Evolutionary conservation across 2,113 vertebrate genomes (phyloP).

Genomic region (Cygnus atratus): DNA sequence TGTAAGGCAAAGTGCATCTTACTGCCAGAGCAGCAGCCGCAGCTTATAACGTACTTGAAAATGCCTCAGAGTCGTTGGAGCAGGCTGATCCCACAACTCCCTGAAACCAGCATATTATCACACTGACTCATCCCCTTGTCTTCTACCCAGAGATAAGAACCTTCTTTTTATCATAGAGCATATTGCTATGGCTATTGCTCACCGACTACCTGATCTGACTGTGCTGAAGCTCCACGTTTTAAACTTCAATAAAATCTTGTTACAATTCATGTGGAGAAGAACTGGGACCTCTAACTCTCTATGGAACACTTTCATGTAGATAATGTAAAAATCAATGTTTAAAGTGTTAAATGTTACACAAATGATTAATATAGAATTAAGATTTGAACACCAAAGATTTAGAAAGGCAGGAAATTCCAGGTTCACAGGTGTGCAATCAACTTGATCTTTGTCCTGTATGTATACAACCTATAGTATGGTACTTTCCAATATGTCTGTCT

Average conservation of each 20-base stretch:
- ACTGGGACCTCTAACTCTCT: not conserved
- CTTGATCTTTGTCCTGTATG: not conserved
- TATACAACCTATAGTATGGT: not conserved
- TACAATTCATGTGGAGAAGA: not conserved
- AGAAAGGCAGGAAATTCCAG: not conserved
- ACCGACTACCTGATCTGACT: not conserved
- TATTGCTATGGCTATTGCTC: not conserved
- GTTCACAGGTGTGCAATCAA: not conserved
- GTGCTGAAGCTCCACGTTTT: not conserved
- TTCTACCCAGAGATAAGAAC: not conserved
- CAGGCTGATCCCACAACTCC: conserved; percentile 3
- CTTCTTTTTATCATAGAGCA: not conserved
- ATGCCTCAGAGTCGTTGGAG: conserved; percentile 21
- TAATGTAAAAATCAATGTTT: not conserved
- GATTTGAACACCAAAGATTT: not conserved
- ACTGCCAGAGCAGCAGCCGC: conserved; percentile 22
- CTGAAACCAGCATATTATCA: conserved; percentile 18
- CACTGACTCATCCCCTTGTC: conserved; percentile 24
- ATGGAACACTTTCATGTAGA: not conserved
- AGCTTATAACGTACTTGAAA: not conserved
- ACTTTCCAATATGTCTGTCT: not conserved
- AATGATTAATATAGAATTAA: not conserved
- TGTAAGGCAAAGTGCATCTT: not conserved
- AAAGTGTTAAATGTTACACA: not conserved
- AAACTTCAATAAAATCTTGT: not conserved